A percentile compares a stretch with the other conserved stretches of the same genome.
phyloP scores from a whole-genome alignment of 2,113 vertebrate species.

The Zeus faber region DNA sequence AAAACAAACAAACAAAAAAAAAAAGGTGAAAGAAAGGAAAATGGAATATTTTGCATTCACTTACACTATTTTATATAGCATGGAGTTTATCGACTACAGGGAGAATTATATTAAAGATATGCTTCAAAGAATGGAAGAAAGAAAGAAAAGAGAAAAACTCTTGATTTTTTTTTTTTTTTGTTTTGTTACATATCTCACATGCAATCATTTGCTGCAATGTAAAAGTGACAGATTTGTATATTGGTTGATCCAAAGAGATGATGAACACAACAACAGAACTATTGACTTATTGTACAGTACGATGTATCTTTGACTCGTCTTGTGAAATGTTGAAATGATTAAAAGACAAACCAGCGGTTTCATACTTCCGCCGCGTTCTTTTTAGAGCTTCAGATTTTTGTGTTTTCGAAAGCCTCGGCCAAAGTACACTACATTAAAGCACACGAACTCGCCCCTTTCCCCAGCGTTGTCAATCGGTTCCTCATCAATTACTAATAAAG shows the following conservation, averaged over 20 bases:
- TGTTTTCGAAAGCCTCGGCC: too few species aligned
- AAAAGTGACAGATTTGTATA: conserved; percentile 79
- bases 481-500: too few species aligned
- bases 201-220: conserved; percentile 77
- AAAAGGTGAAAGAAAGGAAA: conserved; percentile 58
- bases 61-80: conserved; percentile 73
- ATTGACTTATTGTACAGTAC: conserved; percentile 83
- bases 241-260: conserved; percentile 86
- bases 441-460: too few species aligned
- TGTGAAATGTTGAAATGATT: conserved; percentile 82
- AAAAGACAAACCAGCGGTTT: conserved; percentile 78
- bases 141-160: conserved; percentile 45
- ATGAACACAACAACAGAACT: conserved; percentile 78
- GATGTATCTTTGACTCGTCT: conserved; percentile 79
- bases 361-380: conserved; percentile 40
- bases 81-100: conserved; percentile 74
- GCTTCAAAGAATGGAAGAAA: conserved; percentile 49
- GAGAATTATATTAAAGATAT: conserved; percentile 69
- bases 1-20: too few species aligned
- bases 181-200: conserved; percentile 75
- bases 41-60: conserved; percentile 65
- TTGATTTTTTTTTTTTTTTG: conserved; percentile 47
- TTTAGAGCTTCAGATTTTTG: too few species aligned
- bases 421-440: too few species aligned
- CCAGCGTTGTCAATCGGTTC: too few species aligned